These are phyloP conservation scores for Exephanes ischioxanthus DNA, from an alignment of 2,888 invertebrate genomes.

Conservation along the genomic window DNA sequence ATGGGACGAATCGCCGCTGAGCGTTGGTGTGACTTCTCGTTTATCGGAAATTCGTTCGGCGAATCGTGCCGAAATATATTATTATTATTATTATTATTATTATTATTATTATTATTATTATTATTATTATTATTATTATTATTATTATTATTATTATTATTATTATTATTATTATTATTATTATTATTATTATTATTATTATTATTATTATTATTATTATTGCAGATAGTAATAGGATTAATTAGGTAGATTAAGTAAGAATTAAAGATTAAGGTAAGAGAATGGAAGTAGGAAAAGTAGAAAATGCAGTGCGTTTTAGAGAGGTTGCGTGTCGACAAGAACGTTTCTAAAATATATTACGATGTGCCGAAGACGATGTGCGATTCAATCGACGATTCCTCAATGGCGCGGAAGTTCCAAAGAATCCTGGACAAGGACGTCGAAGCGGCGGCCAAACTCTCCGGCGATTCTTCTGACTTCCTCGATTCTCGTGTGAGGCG, in stretches of 20 bases:
- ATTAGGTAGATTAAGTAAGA: too few species aligned
- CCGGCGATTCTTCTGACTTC: background rate
- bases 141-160: too few species aligned
- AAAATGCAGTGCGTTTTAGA: background rate
- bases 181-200: too few species aligned
- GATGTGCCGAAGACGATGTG: background rate
- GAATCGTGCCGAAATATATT: background rate
- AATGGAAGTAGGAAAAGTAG: too few species aligned
- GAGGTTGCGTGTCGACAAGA: background rate
- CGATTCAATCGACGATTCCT: background rate
- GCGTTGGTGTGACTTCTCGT: background rate
- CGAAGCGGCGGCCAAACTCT: slow-evolving; percentile 3
- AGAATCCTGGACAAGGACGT: background rate
- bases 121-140: too few species aligned
- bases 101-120: too few species aligned
- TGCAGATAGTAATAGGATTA: too few species aligned
- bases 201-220: too few species aligned
- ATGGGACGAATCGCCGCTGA: background rate
- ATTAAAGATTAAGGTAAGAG: too few species aligned
- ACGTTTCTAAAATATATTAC: too few species aligned
- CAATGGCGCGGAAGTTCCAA: background rate
- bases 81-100: too few species aligned
- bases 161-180: too few species aligned
- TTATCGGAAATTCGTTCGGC: background rate
- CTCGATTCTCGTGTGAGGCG: background rate